Evolutionary conservation across 1,140 invertebrate genomes (phyloP).

Genomic region (Drosophila subpulchrella): DNA sequence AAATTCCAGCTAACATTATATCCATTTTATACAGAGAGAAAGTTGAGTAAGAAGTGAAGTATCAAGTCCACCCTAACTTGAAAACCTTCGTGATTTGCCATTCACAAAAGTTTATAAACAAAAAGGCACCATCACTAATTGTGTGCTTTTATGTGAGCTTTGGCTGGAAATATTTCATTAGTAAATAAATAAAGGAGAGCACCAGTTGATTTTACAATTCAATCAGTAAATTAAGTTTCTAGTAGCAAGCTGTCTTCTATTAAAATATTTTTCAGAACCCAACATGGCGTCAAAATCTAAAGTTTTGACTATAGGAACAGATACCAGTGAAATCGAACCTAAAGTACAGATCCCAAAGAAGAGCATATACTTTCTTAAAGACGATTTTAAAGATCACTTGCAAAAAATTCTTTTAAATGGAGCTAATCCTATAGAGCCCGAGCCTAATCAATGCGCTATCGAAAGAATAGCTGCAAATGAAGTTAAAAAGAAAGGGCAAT

Average conservation of each 20-base stretch:
- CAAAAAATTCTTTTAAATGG: slow-evolving; percentile 24
- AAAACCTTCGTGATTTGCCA: neutral
- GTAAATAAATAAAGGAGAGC: neutral
- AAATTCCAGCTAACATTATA: too few species aligned
- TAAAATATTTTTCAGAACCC: neutral
- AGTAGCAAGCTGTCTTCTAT: neutral
- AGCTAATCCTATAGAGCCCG: neutral
- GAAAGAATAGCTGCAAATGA: neutral
- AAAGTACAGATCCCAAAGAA: neutral
- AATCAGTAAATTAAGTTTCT: neutral
- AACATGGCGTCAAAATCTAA: slow-evolving; percentile 6
- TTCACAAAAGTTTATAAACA: neutral
- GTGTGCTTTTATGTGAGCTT: slow-evolving; percentile 8
- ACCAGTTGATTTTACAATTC: neutral
- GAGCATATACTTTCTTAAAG: neutral
- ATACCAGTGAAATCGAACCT: neutral
- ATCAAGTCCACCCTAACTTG: neutral
- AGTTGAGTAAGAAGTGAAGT: too few species aligned
- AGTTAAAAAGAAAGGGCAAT: slow-evolving; percentile 6
- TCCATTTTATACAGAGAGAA: too few species aligned
- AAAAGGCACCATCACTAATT: slow-evolving; percentile 8
- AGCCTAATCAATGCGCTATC: neutral
- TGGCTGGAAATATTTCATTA: slow-evolving; percentile 2
- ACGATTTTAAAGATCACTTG: slow-evolving; percentile 6
- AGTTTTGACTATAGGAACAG: slow-evolving; percentile 12